phyloP scores from a whole-genome alignment of 2,797 vertebrate species.

The Pseudochromis fuscus region DNA sequence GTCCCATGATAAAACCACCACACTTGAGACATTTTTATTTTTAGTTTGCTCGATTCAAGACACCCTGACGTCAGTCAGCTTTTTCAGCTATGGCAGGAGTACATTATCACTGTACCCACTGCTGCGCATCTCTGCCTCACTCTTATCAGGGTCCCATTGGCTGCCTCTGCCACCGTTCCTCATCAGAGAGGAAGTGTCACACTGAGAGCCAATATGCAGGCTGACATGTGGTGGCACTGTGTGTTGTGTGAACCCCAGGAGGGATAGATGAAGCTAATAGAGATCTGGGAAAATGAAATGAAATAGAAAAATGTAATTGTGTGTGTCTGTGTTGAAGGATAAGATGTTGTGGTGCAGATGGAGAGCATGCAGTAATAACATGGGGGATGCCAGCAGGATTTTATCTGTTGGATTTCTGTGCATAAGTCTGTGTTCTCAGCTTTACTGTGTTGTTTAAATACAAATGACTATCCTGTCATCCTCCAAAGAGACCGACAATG shows the following conservation, averaged over 20 bases:
- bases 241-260: conserved; percentile 14
- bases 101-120: conserved; percentile 37
- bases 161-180: conserved; percentile 50
- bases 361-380: conserved; percentile 1
- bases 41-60: conserved; percentile 42
- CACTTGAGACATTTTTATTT: conserved; percentile 43
- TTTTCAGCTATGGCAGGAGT: conserved; percentile 40
- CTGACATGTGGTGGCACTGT: conserved; percentile 26
- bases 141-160: conserved; percentile 51
- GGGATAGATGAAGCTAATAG: conserved; percentile 21
- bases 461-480: conserved; percentile 20
- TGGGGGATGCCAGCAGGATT: background rate
- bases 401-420: conserved; percentile 7
- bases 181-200: conserved; percentile 62
- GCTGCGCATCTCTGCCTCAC: conserved; percentile 35
- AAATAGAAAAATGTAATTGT: conserved; percentile 23
- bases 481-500: conserved; percentile 75
- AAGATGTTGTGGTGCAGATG: conserved; percentile 12
- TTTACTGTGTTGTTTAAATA: conserved; percentile 15
- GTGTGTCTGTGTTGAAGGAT: conserved; percentile 1
- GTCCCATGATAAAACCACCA: conserved; percentile 28
- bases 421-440: conserved; percentile 18
- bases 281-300: conserved; percentile 16
- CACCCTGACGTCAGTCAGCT: conserved; percentile 22
- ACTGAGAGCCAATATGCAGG: conserved; percentile 59